Base-by-base conservation (phyloP, 2,113 vertebrate genomes). In the Uria aalge region DNA sequence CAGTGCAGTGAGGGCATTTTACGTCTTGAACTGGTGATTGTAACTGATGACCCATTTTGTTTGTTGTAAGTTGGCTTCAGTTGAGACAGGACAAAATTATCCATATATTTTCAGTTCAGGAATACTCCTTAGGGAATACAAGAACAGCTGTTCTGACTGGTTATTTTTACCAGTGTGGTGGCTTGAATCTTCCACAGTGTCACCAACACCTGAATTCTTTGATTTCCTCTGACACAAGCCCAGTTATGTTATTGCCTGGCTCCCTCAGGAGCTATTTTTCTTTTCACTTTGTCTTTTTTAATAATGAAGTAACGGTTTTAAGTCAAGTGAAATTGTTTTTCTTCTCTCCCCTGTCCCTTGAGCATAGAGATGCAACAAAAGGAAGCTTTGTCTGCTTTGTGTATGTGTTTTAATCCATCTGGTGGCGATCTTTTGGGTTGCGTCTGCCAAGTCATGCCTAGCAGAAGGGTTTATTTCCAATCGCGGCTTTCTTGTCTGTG, bases 11-110 rank as follows among this genome's bases (percentile, higher is more conserved):
- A 63, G 20, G 27, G 13, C 1, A 0, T 38, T 81, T 75, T 77
- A 43, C 1, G 0, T 60, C 34, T 78, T 82, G 22, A 82, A 45
- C 21, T 1, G 0, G 5, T 43, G 13, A 11, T 32, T 73, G n/a
- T 52, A 75, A 29, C 3, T 32, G 52, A 5, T 38, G 20, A 26
- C 16, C 32, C 5, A 3, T 38, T 52, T 74, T 67, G 3, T 74
- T 84, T 78, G 27, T 36, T 69, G 14, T n/a, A 76, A 53, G 2
- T 7, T 79, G 6, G 32, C n/a, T 12, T 72, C 20, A 14, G 15
- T 16, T 56, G 53, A 76, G 53, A 76, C 8, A 8, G 24, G 17
- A 57, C 56, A 23, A 76, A 90, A 53, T 72, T 67, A 41, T 43
- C 56, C 4, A 8, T 66, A 11, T 62, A 4, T 17, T 43, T 89